Evolutionary conservation across 2,113 vertebrate species (phyloP), one percentile per base, ranked within the genome.

Genomic region (Notarius lentiginosus): DNA sequence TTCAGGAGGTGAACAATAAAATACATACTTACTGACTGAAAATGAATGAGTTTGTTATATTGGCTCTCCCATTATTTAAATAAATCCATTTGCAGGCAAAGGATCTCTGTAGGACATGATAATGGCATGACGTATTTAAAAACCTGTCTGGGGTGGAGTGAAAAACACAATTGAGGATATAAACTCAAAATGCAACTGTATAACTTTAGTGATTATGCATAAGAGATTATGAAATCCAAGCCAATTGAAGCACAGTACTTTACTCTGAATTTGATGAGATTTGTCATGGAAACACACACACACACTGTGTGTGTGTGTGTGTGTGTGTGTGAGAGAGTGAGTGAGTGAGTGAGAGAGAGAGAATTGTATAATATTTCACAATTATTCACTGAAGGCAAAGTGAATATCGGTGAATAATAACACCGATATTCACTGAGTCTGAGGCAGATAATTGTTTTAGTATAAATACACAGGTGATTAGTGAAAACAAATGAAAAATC

Each of bases 61-160:
- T n/a, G 30, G 17, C n/a, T 47, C 53, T 34, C 34, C 15, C 1
- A 7, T 81, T n/a, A 27, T 49, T 61, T 60, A 65, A 17, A n/a
- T 72, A 53, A 73, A 18, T 85, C 91, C 91, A 91, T 72, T 77
- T 72, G 87, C 89, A 91, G 6, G 20, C 86, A 2, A 90, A 10
- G 0, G 82, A 87, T 10, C 49, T 22, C 70, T 73, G 22, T 4
- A 49, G 17, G 0, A 24, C 41, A 60, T 84, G 61, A 66, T 34
- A 88, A 84, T 49, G 75, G 53, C 90, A 91, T 5, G 86, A 86
- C 18, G 41, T 70, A 66, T 89, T 88, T 41, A 80, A 47, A 82
- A 91, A 85, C 55, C 41, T 58, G 22, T 88, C 90, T 91, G 72
- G 15, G 10, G 7, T 55, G 30, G 15, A 58, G 30, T 49, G n/a